Evolutionary conservation across 2,888 invertebrate genomes (phyloP).

Genomic region (Chloroclysta siterata): DNA sequence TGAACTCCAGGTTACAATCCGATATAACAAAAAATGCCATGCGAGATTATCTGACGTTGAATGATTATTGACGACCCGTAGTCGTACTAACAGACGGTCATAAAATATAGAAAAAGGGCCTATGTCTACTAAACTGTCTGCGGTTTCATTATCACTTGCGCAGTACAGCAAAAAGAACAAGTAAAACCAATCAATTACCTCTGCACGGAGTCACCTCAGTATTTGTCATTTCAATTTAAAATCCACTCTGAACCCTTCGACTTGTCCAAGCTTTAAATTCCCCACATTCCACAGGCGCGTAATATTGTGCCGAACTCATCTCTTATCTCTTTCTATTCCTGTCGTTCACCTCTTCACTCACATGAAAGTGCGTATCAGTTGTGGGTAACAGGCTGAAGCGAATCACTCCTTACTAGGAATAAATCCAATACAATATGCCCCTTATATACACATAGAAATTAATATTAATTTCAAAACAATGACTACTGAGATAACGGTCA

Average conservation of each 20-base stretch:
- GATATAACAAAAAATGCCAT: too few species aligned
- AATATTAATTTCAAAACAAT: too few species aligned
- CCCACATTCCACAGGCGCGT: slow-evolving; percentile 69
- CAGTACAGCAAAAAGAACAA: slow-evolving; percentile 4
- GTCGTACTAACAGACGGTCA: too few species aligned
- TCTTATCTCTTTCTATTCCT: slow-evolving; percentile 58
- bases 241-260: slow-evolving; percentile 75
- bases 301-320: slow-evolving; percentile 53
- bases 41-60: too few species aligned
- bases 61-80: too few species aligned
- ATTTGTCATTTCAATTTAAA: slow-evolving; percentile 80
- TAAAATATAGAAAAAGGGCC: too few species aligned
- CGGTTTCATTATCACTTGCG: not conserved
- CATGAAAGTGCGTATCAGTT: slow-evolving; percentile 40
- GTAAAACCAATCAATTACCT: slow-evolving; percentile 66
- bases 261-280: slow-evolving; percentile 74
- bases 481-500: too few species aligned
- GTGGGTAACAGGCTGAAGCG: slow-evolving; percentile 57
- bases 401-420: not conserved
- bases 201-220: slow-evolving; percentile 56
- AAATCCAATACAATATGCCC: not conserved
- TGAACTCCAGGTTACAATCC: too few species aligned
- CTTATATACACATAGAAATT: too few species aligned
- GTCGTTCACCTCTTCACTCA: slow-evolving; percentile 55
- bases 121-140: too few species aligned